Conservation (phyloP, 1,140 invertebrate species). For the Pinna nobilis region DNA sequence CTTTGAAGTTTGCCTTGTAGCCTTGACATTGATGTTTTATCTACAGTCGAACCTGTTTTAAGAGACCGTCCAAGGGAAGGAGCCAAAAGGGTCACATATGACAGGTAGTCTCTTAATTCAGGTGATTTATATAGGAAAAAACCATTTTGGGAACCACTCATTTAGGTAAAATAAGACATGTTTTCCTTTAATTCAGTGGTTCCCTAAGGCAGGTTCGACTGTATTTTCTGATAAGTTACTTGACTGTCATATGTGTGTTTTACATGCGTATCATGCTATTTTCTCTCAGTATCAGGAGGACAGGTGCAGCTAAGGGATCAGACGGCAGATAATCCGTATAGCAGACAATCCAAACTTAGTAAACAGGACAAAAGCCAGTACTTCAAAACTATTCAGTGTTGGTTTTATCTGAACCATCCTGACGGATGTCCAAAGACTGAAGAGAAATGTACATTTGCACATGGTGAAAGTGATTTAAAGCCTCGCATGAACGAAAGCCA, state of each 20-base stretch:
- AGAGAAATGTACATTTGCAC: slow-evolving; percentile 84
- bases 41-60: too few species aligned
- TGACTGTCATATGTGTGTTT: background rate
- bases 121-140: background rate
- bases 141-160: background rate
- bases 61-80: too few species aligned
- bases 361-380: slow-evolving; percentile 69
- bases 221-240: background rate
- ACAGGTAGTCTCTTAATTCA: too few species aligned
- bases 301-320: slow-evolving; percentile 82
- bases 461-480: slow-evolving; percentile 74
- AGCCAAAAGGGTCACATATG: too few species aligned
- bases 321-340: slow-evolving; percentile 52
- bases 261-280: background rate
- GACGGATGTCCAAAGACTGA: slow-evolving; percentile 86
- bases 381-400: slow-evolving; percentile 83
- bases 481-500: too few species aligned
- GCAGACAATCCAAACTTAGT: slow-evolving; percentile 41
- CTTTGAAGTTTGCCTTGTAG: too few species aligned
- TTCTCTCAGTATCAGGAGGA: slow-evolving; percentile 79
- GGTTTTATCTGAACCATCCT: slow-evolving; percentile 91
- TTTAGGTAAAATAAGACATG: too few species aligned
- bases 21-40: background rate
- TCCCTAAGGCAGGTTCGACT: too few species aligned
- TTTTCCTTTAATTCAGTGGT: too few species aligned